phyloP scores from a whole-genome alignment of 2,113 vertebrate genomes.

The Trogon melanurus region DNA sequence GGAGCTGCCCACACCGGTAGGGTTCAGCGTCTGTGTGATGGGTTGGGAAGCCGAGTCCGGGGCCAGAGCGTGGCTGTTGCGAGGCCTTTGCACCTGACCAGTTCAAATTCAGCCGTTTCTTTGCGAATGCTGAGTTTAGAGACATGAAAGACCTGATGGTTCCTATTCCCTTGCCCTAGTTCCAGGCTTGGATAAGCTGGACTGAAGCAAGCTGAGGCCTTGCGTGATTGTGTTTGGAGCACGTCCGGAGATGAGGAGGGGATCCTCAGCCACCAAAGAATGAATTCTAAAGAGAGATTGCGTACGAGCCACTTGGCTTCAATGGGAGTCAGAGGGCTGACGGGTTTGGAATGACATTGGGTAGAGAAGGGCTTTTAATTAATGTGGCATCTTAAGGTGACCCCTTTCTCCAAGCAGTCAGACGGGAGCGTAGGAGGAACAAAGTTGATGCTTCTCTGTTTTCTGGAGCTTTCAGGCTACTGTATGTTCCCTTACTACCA shows the following conservation, averaged over 20 bases:
- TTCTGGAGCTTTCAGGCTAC: background rate
- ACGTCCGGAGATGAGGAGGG: background rate
- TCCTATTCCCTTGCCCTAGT: background rate
- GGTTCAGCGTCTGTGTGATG: fast-evolving
- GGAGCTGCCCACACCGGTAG: constrained; percentile 69
- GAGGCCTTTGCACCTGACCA: background rate
- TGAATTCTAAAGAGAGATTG: background rate
- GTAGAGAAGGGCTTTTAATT: background rate
- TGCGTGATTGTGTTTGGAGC: background rate
- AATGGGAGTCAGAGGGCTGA: background rate
- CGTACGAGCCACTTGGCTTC: background rate
- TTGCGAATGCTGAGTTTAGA: background rate
- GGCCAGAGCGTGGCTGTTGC: background rate
- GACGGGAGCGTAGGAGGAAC: background rate
- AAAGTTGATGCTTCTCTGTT: background rate
- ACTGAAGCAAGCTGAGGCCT: background rate
- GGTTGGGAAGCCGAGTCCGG: background rate
- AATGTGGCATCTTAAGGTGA: background rate
- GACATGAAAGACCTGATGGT: background rate
- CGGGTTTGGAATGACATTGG: background rate
- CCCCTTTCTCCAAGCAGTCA: background rate
- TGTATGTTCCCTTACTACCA: background rate
- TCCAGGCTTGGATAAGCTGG: background rate
- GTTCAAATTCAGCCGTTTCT: background rate
- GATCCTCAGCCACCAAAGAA: background rate